phyloP scores from a whole-genome alignment of 2,113 vertebrate species.

The Xiphias gladius region DNA sequence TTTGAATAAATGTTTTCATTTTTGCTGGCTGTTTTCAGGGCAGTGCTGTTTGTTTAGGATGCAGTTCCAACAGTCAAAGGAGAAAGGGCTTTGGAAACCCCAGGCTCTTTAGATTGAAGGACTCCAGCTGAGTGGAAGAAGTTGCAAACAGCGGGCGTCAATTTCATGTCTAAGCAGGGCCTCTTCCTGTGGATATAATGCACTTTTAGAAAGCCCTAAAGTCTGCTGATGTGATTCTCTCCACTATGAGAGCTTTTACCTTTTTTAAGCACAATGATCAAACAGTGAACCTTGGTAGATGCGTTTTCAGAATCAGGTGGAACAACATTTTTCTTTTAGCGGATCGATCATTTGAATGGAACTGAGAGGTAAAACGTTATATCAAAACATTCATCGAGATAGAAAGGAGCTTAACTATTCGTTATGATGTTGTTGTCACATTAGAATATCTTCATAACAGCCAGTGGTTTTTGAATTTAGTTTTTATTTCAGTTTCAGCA shows the following conservation, averaged over 20 bases:
- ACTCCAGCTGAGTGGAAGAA: constrained; percentile 76
- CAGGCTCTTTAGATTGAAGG: constrained; percentile 72
- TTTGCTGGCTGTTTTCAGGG: constrained; percentile 36
- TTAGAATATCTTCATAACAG: not conserved
- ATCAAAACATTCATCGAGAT: not conserved
- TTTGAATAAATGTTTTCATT: constrained; percentile 43
- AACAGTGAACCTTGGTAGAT: constrained; percentile 22
- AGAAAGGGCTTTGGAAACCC: constrained; percentile 64
- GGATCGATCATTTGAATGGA: constrained; percentile 19
- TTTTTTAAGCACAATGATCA: constrained; percentile 35
- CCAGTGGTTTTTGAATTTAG: no score
- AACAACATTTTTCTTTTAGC: constrained; percentile 29
- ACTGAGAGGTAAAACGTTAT: constrained; percentile 7
- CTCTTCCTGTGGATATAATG: constrained; percentile 70
- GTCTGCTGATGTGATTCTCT: constrained; percentile 60
- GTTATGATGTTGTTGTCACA: not conserved
- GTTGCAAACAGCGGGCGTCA: constrained; percentile 76
- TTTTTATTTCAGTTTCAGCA: no score
- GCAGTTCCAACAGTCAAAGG: constrained; percentile 36
- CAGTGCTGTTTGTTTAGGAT: constrained; percentile 57
- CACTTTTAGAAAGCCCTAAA: constrained; percentile 68
- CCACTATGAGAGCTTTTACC: constrained; percentile 37
- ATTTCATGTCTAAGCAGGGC: constrained; percentile 75
- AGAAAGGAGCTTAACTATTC: not conserved
- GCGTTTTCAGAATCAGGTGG: constrained; percentile 40